phyloP scores from a whole-genome alignment of 2,797 vertebrate species.

The Octomys mimax region DNA sequence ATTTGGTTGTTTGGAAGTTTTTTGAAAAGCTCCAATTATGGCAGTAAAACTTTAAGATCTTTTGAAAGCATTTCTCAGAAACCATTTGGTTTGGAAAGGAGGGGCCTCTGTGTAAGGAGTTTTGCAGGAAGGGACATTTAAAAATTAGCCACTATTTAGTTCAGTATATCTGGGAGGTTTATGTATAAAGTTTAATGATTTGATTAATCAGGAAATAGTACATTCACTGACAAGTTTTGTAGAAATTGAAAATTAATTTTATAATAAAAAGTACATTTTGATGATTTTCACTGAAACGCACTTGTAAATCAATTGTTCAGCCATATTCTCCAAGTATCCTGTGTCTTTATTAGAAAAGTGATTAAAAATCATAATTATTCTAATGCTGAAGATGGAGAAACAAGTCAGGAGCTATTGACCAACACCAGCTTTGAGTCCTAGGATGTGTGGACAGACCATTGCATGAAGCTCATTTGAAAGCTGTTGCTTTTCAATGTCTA shows the following conservation, averaged over 20 bases:
- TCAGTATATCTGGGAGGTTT: not conserved
- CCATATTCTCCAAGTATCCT: slow-evolving; percentile 9
- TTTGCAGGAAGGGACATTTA: slow-evolving; percentile 39
- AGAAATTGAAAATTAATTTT: slow-evolving; percentile 36
- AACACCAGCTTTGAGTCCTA: not conserved
- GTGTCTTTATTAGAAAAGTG: slow-evolving; percentile 60
- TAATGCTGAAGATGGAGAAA: slow-evolving; percentile 21
- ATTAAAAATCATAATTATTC: slow-evolving; percentile 20
- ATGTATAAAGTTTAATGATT: slow-evolving; percentile 26
- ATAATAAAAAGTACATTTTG: slow-evolving; percentile 40
- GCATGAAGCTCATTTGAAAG: slow-evolving; percentile 6
- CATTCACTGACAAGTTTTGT: not conserved
- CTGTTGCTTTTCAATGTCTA: slow-evolving; percentile 2
- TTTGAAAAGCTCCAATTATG: slow-evolving; percentile 31
- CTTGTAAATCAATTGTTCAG: slow-evolving; percentile 14
- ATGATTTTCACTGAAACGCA: slow-evolving; percentile 4
- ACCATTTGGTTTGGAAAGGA: slow-evolving; percentile 42
- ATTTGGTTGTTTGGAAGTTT: slow-evolving; percentile 3
- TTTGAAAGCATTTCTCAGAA: slow-evolving; percentile 61
- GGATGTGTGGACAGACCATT: not conserved
- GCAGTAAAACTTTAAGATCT: slow-evolving; percentile 42
- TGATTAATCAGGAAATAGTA: slow-evolving; percentile 39
- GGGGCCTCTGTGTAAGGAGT: not conserved
- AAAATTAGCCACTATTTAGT: slow-evolving; percentile 58
- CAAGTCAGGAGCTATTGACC: not conserved